These are phyloP conservation scores for Carettochelys insculpta DNA, from an alignment of 2,113 vertebrate species.

Conservation along the genomic window DNA sequence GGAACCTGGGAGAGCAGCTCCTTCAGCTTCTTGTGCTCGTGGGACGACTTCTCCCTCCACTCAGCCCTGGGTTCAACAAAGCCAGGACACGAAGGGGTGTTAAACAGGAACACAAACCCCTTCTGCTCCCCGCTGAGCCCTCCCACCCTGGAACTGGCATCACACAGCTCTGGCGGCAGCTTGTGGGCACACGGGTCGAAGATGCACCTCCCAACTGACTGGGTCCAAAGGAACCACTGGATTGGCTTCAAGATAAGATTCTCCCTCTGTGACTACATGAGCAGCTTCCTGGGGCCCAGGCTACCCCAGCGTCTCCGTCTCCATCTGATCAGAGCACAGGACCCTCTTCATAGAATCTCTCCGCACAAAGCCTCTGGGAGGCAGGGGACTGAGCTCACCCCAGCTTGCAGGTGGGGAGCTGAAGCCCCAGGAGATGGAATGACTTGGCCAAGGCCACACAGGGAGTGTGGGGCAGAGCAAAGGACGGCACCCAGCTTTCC, in stretches of 20 bases:
- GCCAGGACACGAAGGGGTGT: neutral
- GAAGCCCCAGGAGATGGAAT: fast-evolving
- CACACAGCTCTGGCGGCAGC: neutral
- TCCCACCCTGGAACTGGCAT: neutral
- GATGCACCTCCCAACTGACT: too few relatives aligned
- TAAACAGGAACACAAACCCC: neutral
- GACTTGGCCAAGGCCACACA: fast-evolving
- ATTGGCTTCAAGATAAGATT: neutral
- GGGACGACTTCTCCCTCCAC: slow-evolving; percentile 67
- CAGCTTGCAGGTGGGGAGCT: fast-evolving
- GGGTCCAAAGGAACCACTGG: neutral
- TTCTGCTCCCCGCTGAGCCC: neutral
- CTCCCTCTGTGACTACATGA: too few relatives aligned
- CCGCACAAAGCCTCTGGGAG: neutral
- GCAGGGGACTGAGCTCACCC: neutral
- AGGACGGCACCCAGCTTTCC: neutral
- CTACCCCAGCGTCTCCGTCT: neutral
- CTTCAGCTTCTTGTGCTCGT: slow-evolving; percentile 77
- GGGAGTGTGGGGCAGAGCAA: neutral
- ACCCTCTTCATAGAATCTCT: neutral
- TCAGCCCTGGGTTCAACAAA: slow-evolving; percentile 54
- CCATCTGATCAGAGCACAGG: neutral
- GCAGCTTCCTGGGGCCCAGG: neutral
- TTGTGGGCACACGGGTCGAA: neutral
- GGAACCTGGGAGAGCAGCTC: slow-evolving; percentile 82